Evolutionary conservation across 1,140 invertebrate species (phyloP).

Genomic region (Dendrolimus kikuchii): DNA sequence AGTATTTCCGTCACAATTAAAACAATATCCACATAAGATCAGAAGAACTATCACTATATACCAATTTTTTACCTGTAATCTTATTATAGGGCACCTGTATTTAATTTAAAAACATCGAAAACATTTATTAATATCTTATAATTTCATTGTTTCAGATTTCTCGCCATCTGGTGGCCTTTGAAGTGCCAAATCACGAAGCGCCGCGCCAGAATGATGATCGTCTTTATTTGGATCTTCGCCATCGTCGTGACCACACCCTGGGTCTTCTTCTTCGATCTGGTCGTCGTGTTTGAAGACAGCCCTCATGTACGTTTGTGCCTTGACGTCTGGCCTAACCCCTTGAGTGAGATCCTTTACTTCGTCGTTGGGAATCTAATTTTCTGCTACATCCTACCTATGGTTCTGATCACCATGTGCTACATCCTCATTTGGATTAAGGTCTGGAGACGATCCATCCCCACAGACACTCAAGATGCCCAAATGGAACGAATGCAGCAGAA

Average conservation of each 20-base stretch:
- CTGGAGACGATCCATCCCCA: conserved; percentile 88
- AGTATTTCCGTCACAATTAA: too few species aligned
- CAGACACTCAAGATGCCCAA: conserved; percentile 91
- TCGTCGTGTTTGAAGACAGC: conserved; percentile 81
- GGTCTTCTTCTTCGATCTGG: conserved; percentile 91
- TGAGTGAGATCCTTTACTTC: conserved; percentile 89
- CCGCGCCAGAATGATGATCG: conserved; percentile 87
- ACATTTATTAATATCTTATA: too few species aligned
- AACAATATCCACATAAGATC: too few species aligned
- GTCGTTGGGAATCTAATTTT: conserved; percentile 90
- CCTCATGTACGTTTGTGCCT: conserved; percentile 82
- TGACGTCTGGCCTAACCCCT: conserved; percentile 87
- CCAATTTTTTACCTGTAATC: too few species aligned
- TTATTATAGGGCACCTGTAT: too few species aligned
- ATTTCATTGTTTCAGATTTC: conserved; percentile 83
- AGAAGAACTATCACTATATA: too few species aligned
- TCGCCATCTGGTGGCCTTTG: conserved; percentile 95
- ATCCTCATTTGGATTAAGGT: conserved; percentile 94
- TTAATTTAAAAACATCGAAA: too few species aligned
- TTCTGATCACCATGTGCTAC: conserved; percentile 93
- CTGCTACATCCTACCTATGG: conserved; percentile 94
- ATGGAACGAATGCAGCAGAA: conserved; percentile 94
- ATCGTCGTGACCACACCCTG: conserved; percentile 89
- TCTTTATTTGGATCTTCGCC: conserved; percentile 93
- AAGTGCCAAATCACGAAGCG: conserved; percentile 92